Evolutionary conservation across 2,113 vertebrate species (phyloP).

Genomic region (Lota lota): DNA sequence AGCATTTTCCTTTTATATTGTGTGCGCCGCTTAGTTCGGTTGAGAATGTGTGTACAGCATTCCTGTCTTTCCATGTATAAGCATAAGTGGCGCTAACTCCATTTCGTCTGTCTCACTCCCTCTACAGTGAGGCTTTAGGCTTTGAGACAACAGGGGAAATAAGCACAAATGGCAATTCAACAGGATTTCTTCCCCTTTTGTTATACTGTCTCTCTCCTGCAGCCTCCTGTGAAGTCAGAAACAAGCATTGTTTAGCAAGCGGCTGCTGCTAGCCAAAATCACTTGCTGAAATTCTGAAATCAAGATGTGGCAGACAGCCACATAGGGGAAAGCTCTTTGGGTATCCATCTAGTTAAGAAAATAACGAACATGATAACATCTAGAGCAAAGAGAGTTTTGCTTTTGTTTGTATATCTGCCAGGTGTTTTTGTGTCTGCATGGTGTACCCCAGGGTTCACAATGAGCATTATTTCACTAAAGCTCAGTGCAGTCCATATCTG

Average conservation of each 20-base stretch:
- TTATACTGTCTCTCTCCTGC: constrained; percentile 15
- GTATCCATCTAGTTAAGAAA: too few species aligned
- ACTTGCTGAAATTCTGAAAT: neutral
- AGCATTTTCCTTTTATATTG: too few species aligned
- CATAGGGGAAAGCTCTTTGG: neutral
- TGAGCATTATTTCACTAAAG: too few species aligned
- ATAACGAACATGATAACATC: too few species aligned
- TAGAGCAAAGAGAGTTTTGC: too few species aligned
- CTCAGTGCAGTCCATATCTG: too few species aligned
- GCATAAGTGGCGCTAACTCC: too few species aligned
- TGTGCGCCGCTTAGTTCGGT: too few species aligned
- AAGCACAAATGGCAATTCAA: constrained; percentile 40
- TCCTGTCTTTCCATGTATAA: too few species aligned
- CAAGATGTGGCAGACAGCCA: neutral
- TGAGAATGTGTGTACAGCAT: too few species aligned
- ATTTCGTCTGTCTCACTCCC: too few species aligned
- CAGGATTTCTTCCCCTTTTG: constrained; percentile 14
- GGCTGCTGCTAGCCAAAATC: constrained; percentile 15
- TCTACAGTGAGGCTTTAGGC: constrained; percentile 14
- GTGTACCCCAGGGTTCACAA: too few species aligned
- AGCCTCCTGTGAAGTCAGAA: constrained; percentile 25
- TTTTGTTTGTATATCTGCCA: neutral
- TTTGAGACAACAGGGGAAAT: constrained; percentile 33
- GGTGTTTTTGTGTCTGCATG: neutral
- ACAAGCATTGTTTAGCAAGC: constrained; percentile 24